Percentiles rank a stretch among this genome's conserved stretches.
phyloP scores from a whole-genome alignment of 2,888 invertebrate genomes.

The Drosophila austrosaltans region DNA sequence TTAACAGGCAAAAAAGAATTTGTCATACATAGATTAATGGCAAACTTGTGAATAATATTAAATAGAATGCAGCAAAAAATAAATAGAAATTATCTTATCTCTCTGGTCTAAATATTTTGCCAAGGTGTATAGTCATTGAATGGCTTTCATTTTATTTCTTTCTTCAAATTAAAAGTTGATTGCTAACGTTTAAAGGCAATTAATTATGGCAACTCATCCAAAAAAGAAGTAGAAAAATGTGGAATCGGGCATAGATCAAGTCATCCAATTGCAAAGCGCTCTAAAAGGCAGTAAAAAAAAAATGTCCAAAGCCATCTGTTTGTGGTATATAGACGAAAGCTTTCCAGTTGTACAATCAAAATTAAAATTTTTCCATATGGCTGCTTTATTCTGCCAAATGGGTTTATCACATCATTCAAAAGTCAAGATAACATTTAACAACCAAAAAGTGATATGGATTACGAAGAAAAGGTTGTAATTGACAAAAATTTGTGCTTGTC shows the following conservation, averaged over 20 bases:
- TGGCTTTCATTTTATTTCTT: background rate
- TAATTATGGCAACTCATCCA: background rate
- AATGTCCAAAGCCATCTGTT: background rate
- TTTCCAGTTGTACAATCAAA: too few species aligned
- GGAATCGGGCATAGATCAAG: background rate
- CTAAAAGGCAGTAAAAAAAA: background rate
- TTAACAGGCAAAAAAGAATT: background rate
- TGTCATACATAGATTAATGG: conserved; percentile 23
- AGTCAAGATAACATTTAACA: too few species aligned
- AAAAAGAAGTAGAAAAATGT: background rate
- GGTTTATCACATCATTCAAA: too few species aligned
- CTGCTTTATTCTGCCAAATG: too few species aligned
- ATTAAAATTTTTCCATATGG: too few species aligned
- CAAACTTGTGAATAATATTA: conserved; percentile 25
- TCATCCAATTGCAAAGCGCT: background rate
- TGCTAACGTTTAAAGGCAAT: background rate
- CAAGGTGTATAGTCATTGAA: background rate
- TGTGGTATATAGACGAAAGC: too few species aligned
- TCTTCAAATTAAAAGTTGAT: background rate
- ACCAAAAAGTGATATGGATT: too few species aligned
- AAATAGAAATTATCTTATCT: conserved; percentile 42
- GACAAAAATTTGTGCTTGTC: too few species aligned
- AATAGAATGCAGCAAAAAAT: conserved; percentile 14
- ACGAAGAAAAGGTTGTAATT: too few species aligned
- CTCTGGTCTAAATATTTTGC: background rate